A percentile compares a stretch with the other conserved stretches of the same genome.
Conservation (phyloP, 2,797 vertebrate species). For the Gymnothorax reevesii region DNA sequence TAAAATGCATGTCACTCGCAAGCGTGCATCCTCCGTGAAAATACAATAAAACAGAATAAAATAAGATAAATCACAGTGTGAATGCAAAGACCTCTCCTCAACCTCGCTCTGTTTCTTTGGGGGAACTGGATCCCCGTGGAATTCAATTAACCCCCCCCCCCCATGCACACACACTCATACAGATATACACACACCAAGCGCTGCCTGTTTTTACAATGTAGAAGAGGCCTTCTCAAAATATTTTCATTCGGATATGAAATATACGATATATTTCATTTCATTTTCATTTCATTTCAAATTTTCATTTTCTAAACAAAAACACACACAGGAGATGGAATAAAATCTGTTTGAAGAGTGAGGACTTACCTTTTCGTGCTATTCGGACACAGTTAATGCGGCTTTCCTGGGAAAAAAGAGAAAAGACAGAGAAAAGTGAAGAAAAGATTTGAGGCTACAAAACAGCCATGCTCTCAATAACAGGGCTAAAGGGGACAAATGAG, state of each 20-base stretch:
- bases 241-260: too few relatives aligned
- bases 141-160: background rate
- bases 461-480: background rate
- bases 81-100: background rate
- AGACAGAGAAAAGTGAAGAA: background rate
- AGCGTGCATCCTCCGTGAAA: background rate
- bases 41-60: background rate
- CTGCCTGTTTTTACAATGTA: background rate
- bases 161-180: background rate
- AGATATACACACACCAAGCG: background rate
- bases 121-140: background rate
- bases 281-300: too few relatives aligned
- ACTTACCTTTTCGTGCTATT: background rate
- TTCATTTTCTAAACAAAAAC: too few relatives aligned
- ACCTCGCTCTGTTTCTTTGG: background rate
- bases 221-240: too few relatives aligned
- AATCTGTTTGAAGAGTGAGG: background rate
- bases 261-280: too few relatives aligned
- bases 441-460: background rate
- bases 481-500: background rate
- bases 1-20: background rate
- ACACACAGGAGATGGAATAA: too few relatives aligned
- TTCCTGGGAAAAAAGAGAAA: constrained; percentile 7
- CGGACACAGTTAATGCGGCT: constrained; percentile 5
- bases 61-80: background rate